A percentile compares a stretch with the other conserved stretches of the same genome.
Evolutionary conservation across 1,140 invertebrate species (phyloP).

Genomic region (Nixonia krombeini): DNA sequence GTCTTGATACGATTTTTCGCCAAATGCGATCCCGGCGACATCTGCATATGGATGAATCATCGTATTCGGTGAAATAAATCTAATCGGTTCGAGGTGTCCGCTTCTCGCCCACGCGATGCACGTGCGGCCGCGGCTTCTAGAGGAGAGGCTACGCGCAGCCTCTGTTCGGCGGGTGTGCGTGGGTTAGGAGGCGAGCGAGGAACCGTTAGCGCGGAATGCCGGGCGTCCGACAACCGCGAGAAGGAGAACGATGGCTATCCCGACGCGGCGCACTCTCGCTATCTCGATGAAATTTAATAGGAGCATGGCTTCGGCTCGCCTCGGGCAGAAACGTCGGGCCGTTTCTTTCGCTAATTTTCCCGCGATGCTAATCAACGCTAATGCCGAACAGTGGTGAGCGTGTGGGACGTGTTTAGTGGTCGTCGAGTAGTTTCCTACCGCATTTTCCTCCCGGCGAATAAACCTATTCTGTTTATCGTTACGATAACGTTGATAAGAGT

Average conservation of each 20-base stretch:
- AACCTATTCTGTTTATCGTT: too few species aligned
- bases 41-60: constrained; percentile 51
- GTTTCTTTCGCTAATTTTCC: constrained; percentile 27
- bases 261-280: constrained; percentile 12
- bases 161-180: constrained; percentile 11
- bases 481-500: background rate
- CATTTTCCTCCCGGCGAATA: too few species aligned
- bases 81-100: constrained; percentile 35
- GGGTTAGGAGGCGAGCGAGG: constrained; percentile 24
- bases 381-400: background rate
- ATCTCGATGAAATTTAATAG: constrained; percentile 42
- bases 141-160: constrained; percentile 19
- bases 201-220: constrained; percentile 34
- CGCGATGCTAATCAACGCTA: constrained; percentile 18
- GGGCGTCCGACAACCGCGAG: constrained; percentile 41
- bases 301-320: constrained; percentile 14
- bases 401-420: background rate
- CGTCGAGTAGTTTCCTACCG: too few species aligned
- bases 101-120: background rate
- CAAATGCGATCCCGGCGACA: too few species aligned
- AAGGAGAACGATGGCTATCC: constrained; percentile 27
- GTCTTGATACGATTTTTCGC: constrained; percentile 24
- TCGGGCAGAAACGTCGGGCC: constrained; percentile 20
- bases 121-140: constrained; percentile 9
- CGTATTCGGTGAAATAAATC: constrained; percentile 33